Conservation (phyloP, 2,113 vertebrate species). For the Ochotona curzoniae region DNA sequence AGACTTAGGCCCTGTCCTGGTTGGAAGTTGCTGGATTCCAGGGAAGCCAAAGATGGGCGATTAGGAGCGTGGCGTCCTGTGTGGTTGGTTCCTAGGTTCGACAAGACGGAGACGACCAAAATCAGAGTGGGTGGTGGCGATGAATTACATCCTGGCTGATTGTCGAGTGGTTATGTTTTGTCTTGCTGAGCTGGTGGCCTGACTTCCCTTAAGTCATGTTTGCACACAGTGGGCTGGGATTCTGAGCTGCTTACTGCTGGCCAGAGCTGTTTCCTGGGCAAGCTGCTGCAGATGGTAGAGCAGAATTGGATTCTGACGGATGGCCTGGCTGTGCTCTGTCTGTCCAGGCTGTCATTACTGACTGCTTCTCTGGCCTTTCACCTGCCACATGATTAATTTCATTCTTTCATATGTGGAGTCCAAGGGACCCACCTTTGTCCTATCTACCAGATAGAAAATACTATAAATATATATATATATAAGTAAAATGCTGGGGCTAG, state of each 20-base stretch:
- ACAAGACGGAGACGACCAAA: too few species aligned
- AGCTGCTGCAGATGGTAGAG: not conserved
- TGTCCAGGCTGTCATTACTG: not conserved
- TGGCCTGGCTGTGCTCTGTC: accelerated
- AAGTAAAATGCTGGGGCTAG: too few species aligned
- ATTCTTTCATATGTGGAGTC: not conserved
- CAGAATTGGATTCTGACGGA: accelerated
- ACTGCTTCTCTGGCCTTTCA: not conserved
- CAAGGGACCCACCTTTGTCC: too few species aligned
- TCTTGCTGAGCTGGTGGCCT: not conserved
- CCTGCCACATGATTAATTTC: accelerated
- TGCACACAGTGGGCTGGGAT: accelerated
- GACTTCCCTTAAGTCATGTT: not conserved
- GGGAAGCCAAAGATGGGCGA: too few species aligned
- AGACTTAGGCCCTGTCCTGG: too few species aligned
- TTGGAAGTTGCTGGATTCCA: too few species aligned
- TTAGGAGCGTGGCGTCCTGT: too few species aligned
- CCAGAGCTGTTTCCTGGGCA: not conserved
- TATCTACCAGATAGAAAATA: not conserved
- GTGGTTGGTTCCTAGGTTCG: too few species aligned
- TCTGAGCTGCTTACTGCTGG: accelerated
- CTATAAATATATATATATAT: not conserved
- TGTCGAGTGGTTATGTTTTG: not conserved
- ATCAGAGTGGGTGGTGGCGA: not conserved
- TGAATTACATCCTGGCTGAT: accelerated